Evolutionary conservation across 2,888 invertebrate genomes (phyloP), one percentile per base, ranked within the genome.

Genomic region (Eupeodes luniger): DNA sequence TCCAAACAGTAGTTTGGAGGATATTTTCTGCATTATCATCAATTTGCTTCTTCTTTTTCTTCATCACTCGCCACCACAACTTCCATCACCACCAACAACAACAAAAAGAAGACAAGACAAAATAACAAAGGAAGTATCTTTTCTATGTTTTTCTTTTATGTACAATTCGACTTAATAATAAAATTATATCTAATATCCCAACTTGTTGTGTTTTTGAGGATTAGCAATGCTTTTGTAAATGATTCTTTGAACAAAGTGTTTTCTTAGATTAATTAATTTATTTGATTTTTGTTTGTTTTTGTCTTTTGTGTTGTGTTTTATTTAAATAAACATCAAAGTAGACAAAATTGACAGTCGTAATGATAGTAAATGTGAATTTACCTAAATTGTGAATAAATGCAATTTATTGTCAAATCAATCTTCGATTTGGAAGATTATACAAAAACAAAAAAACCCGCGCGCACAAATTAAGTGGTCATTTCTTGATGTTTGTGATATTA

Each of bases 11-110:
- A 66, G 66, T 49, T 0, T 2, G 27, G 59, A n/a, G 72, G 36
- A 57, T 61, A 76, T 67, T 67, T 79, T 82, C 82, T 82, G 81
- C 81, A 86, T 79, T 75, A 82, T 82, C 81, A 78, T 78, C 80
- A 67, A 66, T 66, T 27, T 27, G 27, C 27, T 72, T 49, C 55
- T 19, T 44, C 69, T 19, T 16, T 16, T 40, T 53, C 19, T 12
- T 53, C 69, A 47, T 62, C 61, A 72, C 16, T 53, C 36, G 53
- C 51, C 27, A 70, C 7, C 57, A 16, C 12, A 19, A 5, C 14
- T 44, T 16, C 19, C 40, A 76, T 44, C 16, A 66, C 27, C 27
- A 11, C 16, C 2, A 19, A 14, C 2, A 19, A 59, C 7, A 47
- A 19, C 27, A 49, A 44, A 27, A 55, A 64, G 55, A 44, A 19